Percentiles rank a stretch among this genome's conserved stretches.
Conservation (phyloP, 1,140 invertebrate species). For the Zaprionus lachaisei region DNA sequence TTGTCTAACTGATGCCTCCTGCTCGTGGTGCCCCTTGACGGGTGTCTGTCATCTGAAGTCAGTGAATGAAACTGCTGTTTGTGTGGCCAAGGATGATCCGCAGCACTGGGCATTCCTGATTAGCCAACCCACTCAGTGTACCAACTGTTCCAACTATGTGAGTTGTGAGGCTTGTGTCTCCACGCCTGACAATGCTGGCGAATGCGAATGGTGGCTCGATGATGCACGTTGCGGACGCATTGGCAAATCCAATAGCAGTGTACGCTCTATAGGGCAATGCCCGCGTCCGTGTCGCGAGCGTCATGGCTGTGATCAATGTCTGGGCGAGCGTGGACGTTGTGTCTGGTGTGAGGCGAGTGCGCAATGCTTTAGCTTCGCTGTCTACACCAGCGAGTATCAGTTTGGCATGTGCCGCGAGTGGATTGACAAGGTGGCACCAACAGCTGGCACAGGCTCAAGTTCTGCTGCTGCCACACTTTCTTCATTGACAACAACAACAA, state of each 20-base stretch:
- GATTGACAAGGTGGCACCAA: conserved; percentile 90
- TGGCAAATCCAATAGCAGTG: conserved; percentile 89
- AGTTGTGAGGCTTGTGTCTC: conserved; percentile 91
- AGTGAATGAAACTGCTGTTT: conserved; percentile 88
- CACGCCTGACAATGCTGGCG: conserved; percentile 84
- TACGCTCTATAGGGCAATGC: conserved; percentile 87
- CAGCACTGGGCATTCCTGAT: conserved; percentile 91
- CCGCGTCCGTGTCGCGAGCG: conserved; percentile 91
- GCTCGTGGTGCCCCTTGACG: conserved; percentile 94
- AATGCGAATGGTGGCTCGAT: conserved; percentile 96
- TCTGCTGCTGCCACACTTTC: neutral
- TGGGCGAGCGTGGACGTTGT: conserved; percentile 93
- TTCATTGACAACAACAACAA: neutral
- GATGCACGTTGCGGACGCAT: conserved; percentile 93
- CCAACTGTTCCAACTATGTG: conserved; percentile 94
- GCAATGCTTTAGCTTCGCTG: conserved; percentile 96
- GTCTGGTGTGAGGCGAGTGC: conserved; percentile 97
- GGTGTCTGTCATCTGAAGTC: conserved; percentile 87
- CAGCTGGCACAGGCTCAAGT: conserved; percentile 62
- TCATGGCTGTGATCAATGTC: conserved; percentile 91
- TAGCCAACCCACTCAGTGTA: conserved; percentile 91
- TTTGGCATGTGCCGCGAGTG: conserved; percentile 96
- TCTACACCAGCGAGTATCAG: conserved; percentile 97
- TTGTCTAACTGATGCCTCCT: conserved; percentile 94
- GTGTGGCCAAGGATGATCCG: conserved; percentile 70